Percentiles rank a stretch among this genome's conserved stretches.
Evolutionary conservation across 2,888 invertebrate species (phyloP).

Genomic region (Trissolcus japonicus): DNA sequence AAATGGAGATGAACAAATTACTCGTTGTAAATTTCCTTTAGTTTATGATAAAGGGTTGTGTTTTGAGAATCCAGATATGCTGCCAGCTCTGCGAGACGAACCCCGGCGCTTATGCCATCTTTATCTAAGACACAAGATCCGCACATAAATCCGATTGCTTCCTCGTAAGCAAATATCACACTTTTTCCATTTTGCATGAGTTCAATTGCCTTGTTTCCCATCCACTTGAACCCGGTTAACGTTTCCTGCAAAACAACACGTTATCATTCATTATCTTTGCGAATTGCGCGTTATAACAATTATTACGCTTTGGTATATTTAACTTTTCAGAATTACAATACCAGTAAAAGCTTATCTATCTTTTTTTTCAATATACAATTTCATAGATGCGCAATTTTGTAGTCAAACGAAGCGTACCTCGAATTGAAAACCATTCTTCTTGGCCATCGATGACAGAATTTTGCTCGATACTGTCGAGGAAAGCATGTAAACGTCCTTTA

Average conservation of each 20-base stretch:
- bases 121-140: constrained; percentile 93
- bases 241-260: constrained; percentile 83
- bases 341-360: neutral
- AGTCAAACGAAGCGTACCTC: constrained; percentile 73
- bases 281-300: neutral
- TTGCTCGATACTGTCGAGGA: constrained; percentile 98
- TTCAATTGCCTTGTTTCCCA: constrained; percentile 92
- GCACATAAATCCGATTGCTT: constrained; percentile 99
- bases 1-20: constrained; percentile 68
- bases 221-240: constrained; percentile 99
- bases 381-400: neutral
- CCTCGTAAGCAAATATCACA: constrained; percentile 97
- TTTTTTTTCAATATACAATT: neutral
- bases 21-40: constrained; percentile 86
- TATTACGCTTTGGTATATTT: neutral
- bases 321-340: neutral
- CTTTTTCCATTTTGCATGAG: constrained; percentile 83
- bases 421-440: constrained; percentile 85
- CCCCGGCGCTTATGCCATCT: constrained; percentile 95
- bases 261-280: neutral
- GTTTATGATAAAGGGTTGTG: constrained; percentile 79
- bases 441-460: constrained; percentile 89
- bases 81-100: constrained; percentile 86
- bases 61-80: constrained; percentile 82
- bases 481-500: constrained; percentile 86